A percentile compares a stretch with the other conserved stretches of the same genome.
These are phyloP conservation scores for Megalurothrips usitatus DNA, from an alignment of 2,888 invertebrate species.

Conservation along the genomic window DNA sequence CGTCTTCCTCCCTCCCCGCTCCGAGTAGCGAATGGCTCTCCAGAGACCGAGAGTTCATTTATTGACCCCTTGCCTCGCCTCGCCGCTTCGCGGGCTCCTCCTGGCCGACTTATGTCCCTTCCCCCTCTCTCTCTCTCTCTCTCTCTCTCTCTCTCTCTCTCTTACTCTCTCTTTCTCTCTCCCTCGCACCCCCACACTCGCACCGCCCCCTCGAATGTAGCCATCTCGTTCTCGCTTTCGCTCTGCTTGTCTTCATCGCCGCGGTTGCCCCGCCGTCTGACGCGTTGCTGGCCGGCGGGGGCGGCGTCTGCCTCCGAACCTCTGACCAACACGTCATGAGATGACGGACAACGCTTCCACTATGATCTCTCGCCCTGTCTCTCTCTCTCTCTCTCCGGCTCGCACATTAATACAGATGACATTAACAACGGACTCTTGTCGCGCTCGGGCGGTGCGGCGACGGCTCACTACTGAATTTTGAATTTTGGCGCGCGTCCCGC, in stretches of 20 bases:
- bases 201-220: constrained; percentile 29
- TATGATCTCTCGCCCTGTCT: no score
- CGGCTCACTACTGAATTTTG: no score
- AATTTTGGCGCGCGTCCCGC: no score
- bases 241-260: constrained; percentile 35
- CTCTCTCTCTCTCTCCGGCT: no score
- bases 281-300: background rate
- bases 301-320: no score
- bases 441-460: no score
- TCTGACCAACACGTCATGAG: no score
- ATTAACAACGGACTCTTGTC: no score
- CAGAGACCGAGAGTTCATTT: constrained; percentile 23
- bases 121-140: constrained; percentile 30
- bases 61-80: constrained; percentile 15
- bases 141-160: constrained; percentile 34
- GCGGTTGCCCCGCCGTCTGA: constrained; percentile 22
- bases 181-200: constrained; percentile 4
- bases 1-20: constrained; percentile 32
- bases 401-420: no score
- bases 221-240: constrained; percentile 34
- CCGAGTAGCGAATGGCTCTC: background rate
- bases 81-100: background rate
- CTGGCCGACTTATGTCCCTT: constrained; percentile 29
- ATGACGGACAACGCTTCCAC: no score
- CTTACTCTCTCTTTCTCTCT: constrained; percentile 32